A percentile compares a stretch with the other conserved stretches of the same genome.
Evolutionary conservation across 2,113 vertebrate genomes (phyloP).

Genomic region (Chionomys nivalis): DNA sequence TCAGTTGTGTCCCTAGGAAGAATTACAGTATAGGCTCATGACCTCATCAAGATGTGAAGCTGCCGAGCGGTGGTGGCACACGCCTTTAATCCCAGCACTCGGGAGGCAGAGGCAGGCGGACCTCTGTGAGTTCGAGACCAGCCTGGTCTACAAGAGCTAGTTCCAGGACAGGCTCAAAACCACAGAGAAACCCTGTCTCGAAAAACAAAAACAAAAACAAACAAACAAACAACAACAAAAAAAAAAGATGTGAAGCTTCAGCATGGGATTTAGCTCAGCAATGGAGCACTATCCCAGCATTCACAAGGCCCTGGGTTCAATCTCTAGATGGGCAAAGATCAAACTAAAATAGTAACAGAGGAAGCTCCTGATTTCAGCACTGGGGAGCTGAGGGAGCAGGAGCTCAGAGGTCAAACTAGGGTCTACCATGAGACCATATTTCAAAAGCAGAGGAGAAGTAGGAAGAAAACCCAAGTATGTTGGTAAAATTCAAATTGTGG

Average conservation of each 20-base stretch:
- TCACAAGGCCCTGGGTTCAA: background rate
- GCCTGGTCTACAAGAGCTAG: no score
- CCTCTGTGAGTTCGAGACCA: no score
- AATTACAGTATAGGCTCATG: background rate
- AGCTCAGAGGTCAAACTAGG: background rate
- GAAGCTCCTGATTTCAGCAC: background rate
- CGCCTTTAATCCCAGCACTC: no score
- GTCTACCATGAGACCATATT: background rate
- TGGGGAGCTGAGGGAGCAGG: background rate
- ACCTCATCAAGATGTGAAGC: background rate
- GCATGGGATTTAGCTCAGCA: background rate
- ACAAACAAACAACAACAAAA: no score
- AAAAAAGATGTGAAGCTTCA: no score
- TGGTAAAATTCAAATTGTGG: background rate
- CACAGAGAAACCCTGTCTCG: no score
- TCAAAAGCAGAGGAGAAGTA: background rate
- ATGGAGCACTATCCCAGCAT: background rate
- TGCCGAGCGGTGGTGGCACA: no score
- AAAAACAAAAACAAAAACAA: no score
- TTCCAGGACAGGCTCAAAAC: no score
- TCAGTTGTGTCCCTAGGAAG: background rate
- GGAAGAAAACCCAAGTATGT: background rate
- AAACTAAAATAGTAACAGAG: background rate
- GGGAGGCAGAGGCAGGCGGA: no score
- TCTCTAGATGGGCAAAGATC: background rate